Conservation (phyloP, 2,888 invertebrate species). For the Anaspis maculata region DNA sequence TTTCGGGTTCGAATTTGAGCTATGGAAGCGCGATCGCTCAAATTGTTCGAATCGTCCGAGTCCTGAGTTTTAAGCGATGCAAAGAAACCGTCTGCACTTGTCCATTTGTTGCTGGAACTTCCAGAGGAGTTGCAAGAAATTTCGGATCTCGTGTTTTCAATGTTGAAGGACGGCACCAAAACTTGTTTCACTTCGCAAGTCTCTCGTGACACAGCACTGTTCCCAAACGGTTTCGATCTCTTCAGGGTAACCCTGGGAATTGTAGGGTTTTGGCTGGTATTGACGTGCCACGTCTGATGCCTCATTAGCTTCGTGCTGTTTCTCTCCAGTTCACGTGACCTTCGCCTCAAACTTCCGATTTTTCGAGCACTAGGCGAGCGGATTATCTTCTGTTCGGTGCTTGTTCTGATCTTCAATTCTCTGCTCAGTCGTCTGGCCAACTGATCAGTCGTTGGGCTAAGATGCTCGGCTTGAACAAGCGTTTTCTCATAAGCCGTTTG, state of each 20-base stretch:
- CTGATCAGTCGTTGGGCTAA: conserved; percentile 59
- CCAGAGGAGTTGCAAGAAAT: conserved; percentile 12
- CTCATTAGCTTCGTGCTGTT: conserved; percentile 45
- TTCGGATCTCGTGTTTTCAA: conserved; percentile 2
- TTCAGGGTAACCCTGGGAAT: conserved; percentile 47
- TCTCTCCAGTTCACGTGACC: conserved; percentile 54
- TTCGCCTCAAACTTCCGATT: conserved; percentile 65
- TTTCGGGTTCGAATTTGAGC: conserved; percentile 64
- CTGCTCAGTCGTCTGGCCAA: conserved; percentile 62
- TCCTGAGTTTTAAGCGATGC: conserved; percentile 44
- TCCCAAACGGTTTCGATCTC: conserved; percentile 46
- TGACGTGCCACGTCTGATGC: conserved; percentile 58
- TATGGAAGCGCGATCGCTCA: conserved; percentile 58
- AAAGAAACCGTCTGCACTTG: conserved; percentile 40
- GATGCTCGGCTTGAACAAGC: conserved; percentile 57
- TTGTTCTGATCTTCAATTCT: conserved; percentile 65
- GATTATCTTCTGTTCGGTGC: conserved; percentile 60
- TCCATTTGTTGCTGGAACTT: conserved; percentile 36
- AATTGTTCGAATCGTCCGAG: conserved; percentile 42
- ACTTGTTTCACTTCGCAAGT: conserved; percentile 19
- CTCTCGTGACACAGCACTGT: conserved; percentile 44
- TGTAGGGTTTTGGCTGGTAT: conserved; percentile 8
- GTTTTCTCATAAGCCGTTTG: conserved; percentile 68
- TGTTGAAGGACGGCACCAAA: conserved; percentile 1
- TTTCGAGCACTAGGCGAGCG: conserved; percentile 71